These are phyloP conservation scores for Chelon labrosus DNA, from an alignment of 2,797 vertebrate species.

Conservation along the genomic window DNA sequence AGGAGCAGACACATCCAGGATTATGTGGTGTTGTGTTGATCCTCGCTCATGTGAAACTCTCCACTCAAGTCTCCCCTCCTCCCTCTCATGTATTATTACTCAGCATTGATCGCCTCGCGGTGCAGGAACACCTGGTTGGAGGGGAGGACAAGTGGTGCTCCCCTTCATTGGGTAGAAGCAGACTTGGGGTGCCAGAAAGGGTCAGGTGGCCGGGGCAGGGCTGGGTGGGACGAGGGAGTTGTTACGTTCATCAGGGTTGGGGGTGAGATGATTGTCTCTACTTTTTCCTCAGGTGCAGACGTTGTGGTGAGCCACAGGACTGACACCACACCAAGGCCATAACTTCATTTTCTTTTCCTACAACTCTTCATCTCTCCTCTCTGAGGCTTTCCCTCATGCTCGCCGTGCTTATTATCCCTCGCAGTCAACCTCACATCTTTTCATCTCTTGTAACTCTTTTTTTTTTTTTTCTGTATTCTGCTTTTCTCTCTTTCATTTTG, in stretches of 20 bases:
- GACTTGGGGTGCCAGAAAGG: slow-evolving; percentile 31
- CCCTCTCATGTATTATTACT: slow-evolving; percentile 78
- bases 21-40: slow-evolving; percentile 64
- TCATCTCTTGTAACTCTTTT: slow-evolving; percentile 32
- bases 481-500: slow-evolving; percentile 29
- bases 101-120: slow-evolving; percentile 77
- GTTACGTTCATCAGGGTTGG: slow-evolving; percentile 44
- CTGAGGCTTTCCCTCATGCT: slow-evolving; percentile 32
- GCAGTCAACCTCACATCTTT: slow-evolving; percentile 47
- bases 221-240: slow-evolving; percentile 27
- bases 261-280: slow-evolving; percentile 79
- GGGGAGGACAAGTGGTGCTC: slow-evolving; percentile 66
- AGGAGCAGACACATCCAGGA: slow-evolving; percentile 61
- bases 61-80: slow-evolving; percentile 73
- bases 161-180: slow-evolving; percentile 54
- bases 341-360: slow-evolving; percentile 58
- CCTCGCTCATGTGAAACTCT: slow-evolving; percentile 85
- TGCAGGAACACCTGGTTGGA: slow-evolving; percentile 77
- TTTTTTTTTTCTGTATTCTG: slow-evolving; percentile 24
- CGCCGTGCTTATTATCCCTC: slow-evolving; percentile 40
- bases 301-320: slow-evolving; percentile 35
- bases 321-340: slow-evolving; percentile 34
- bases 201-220: slow-evolving; percentile 18
- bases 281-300: slow-evolving; percentile 78
- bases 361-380: slow-evolving; percentile 36